Conservation (phyloP, 2,797 vertebrate species). For the Pantherophis alleghaniensis region DNA sequence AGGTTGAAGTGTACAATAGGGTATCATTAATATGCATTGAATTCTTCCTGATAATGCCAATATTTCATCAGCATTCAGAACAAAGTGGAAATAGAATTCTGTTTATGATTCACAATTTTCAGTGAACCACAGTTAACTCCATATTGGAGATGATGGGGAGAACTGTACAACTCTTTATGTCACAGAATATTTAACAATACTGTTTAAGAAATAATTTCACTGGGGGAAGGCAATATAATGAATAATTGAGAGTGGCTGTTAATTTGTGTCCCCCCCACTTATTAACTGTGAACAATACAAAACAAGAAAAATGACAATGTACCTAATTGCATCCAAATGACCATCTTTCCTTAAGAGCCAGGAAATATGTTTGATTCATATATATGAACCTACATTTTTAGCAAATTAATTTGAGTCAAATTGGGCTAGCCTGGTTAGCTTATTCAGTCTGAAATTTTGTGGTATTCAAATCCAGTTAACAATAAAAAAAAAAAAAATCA, state of each 20-base stretch:
- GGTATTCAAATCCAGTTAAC: neutral
- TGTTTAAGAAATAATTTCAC: neutral
- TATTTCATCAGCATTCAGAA: neutral
- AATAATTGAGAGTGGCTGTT: neutral
- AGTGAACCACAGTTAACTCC: neutral
- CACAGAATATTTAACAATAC: neutral
- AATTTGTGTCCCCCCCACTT: neutral
- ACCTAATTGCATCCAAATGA: neutral
- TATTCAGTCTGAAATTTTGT: neutral
- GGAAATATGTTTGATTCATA: no score
- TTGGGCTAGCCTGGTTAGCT: neutral
- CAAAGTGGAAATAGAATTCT: neutral
- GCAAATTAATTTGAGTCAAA: neutral
- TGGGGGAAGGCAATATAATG: neutral
- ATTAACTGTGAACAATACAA: neutral
- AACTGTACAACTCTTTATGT: neutral
- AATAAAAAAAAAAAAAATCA: neutral
- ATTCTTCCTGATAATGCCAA: neutral
- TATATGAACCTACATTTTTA: neutral
- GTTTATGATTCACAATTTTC: neutral
- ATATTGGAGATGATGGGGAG: neutral
- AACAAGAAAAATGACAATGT: neutral
- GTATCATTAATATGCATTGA: constrained; percentile 1
- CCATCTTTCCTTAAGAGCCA: neutral
- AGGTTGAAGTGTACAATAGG: neutral